phyloP scores from a whole-genome alignment of 2,113 vertebrate genomes.

The Poecilia latipinna region DNA sequence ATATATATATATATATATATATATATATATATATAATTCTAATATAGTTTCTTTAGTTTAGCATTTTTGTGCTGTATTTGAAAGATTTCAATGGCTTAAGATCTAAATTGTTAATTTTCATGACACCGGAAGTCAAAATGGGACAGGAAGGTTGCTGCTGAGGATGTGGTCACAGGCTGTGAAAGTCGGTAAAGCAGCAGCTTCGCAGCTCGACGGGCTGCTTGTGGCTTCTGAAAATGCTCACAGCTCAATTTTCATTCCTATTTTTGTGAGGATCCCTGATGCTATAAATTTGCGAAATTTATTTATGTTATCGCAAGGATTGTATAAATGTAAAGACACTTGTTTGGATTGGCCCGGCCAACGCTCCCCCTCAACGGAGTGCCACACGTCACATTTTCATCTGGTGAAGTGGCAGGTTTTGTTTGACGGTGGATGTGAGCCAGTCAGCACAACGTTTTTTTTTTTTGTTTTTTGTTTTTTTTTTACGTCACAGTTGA shows the following conservation, averaged over 20 bases:
- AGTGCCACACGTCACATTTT: conserved; percentile 19
- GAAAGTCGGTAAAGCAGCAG: background rate
- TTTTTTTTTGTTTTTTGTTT: no score
- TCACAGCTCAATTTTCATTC: background rate
- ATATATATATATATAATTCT: background rate
- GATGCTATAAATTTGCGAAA: background rate
- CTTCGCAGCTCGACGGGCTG: conserved; percentile 11
- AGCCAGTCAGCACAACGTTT: conserved; percentile 13
- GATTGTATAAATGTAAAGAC: conserved; percentile 2
- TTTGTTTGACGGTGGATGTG: conserved; percentile 33
- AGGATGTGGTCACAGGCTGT: conserved; percentile 59
- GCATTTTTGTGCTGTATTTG: background rate
- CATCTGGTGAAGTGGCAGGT: conserved; percentile 19
- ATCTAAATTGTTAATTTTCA: conserved; percentile 1
- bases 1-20: background rate
- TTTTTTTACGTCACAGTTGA: conserved; percentile 22
- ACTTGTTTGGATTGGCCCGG: conserved; percentile 5
- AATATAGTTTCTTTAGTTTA: background rate
- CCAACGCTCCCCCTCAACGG: background rate
- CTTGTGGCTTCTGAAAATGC: conserved; percentile 3
- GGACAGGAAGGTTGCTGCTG: conserved; percentile 29
- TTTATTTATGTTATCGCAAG: conserved; percentile 15
- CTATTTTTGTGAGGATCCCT: background rate
- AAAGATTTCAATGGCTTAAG: background rate
- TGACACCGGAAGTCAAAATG: conserved; percentile 51